phyloP scores from a whole-genome alignment of 2,113 vertebrate genomes.

The Pan paniscus region DNA sequence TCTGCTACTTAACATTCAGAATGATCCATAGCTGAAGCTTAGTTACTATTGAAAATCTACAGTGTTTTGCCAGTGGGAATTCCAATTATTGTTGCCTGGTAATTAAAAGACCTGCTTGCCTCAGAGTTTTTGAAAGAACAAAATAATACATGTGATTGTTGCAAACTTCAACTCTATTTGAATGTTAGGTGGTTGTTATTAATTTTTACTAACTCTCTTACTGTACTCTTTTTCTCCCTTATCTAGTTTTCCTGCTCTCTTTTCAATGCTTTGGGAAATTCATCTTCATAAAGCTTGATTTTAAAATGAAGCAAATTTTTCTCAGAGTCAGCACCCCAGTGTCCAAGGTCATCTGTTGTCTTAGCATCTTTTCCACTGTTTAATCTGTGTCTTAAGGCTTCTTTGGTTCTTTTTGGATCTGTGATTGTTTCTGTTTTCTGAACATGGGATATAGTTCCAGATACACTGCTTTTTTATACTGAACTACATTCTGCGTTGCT shows the following conservation, averaged over 20 bases:
- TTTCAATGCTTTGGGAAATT: background rate
- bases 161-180: background rate
- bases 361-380: background rate
- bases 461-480: background rate
- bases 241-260: background rate
- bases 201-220: background rate
- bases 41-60: background rate
- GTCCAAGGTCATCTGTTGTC: background rate
- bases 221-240: background rate
- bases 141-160: background rate
- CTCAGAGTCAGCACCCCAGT: background rate
- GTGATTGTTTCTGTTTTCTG: background rate
- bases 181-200: background rate
- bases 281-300: background rate
- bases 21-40: background rate
- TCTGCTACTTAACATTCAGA: background rate
- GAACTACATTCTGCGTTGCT: background rate
- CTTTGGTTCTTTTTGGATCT: background rate
- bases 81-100: background rate
- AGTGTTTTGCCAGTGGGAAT: background rate
- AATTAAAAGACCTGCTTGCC: background rate
- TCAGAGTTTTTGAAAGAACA: conserved; percentile 22
- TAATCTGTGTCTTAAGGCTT: background rate
- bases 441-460: background rate
- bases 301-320: background rate